Evolutionary conservation across 2,888 invertebrate species (phyloP).

Genomic region (Synanthedon vespiformis): DNA sequence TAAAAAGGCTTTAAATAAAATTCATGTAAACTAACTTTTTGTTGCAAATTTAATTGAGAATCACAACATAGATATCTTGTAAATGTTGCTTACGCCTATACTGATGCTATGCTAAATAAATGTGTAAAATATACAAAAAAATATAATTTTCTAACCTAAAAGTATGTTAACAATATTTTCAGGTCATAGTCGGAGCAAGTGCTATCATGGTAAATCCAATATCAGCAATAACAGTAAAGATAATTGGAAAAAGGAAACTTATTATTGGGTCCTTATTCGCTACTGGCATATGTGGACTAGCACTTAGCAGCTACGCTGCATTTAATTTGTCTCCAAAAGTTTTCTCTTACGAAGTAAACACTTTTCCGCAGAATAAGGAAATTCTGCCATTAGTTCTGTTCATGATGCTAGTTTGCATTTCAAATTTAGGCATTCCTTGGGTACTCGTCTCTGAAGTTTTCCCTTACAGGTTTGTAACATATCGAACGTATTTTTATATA

Average conservation of each 20-base stretch:
- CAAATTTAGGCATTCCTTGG: constrained; percentile 65
- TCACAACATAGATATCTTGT: too few relatives aligned
- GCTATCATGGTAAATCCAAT: constrained; percentile 43
- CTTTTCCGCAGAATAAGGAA: constrained; percentile 48
- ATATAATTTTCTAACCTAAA: too few relatives aligned
- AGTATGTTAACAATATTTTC: constrained; percentile 2
- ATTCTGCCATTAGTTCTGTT: constrained; percentile 49
- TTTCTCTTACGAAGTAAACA: constrained; percentile 45
- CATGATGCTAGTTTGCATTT: constrained; percentile 44
- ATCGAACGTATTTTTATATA: too few relatives aligned
- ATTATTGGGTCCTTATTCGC: constrained; percentile 39
- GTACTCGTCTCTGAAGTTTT: constrained; percentile 70
- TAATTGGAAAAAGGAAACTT: constrained; percentile 49
- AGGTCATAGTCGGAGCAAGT: constrained; percentile 47
- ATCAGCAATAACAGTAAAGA: constrained; percentile 44
- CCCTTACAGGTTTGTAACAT: constrained; percentile 60
- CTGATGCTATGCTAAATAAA: too few relatives aligned
- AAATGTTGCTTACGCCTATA: too few relatives aligned
- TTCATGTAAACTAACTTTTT: too few relatives aligned
- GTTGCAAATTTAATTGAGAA: too few relatives aligned
- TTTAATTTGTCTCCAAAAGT: constrained; percentile 26
- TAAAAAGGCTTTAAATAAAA: too few relatives aligned
- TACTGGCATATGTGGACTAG: constrained; percentile 34
- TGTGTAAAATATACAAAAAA: too few relatives aligned
- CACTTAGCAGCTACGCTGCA: constrained; percentile 41